Conservation (phyloP, 1,140 invertebrate species). For the Halesus radiatus region DNA sequence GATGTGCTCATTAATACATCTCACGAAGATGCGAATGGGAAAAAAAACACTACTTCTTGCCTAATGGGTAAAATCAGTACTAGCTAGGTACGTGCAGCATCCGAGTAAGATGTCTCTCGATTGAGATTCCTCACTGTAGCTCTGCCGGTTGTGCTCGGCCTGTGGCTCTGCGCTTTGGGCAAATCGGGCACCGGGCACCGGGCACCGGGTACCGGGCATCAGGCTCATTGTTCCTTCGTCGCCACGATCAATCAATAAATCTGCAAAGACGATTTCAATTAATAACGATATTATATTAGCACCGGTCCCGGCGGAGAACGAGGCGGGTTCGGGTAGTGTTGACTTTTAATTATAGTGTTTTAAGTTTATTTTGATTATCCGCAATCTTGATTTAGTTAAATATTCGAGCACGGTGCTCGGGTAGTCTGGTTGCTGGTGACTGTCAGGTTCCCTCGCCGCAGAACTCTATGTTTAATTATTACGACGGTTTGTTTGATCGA, state of each 20-base stretch:
- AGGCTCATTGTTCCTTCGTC: background rate
- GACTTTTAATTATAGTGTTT: slow-evolving; percentile 46
- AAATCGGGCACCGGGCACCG: background rate
- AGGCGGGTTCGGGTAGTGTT: slow-evolving; percentile 14
- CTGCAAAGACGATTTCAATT: slow-evolving; percentile 43
- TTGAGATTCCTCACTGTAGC: background rate
- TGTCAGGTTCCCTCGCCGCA: background rate
- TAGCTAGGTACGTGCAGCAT: background rate
- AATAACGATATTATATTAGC: slow-evolving; percentile 33
- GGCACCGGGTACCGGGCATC: background rate
- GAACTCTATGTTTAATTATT: slow-evolving; percentile 51
- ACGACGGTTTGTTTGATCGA: slow-evolving; percentile 22
- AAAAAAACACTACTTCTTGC: slow-evolving; percentile 2
- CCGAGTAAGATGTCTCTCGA: slow-evolving; percentile 14
- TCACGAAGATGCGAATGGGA: slow-evolving; percentile 2
- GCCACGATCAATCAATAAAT: slow-evolving; percentile 46
- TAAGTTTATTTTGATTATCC: slow-evolving; percentile 48
- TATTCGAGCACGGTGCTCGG: slow-evolving; percentile 8
- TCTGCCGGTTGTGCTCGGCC: background rate
- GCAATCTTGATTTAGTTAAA: slow-evolving; percentile 37
- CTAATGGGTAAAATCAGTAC: slow-evolving; percentile 7
- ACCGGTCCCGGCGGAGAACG: background rate
- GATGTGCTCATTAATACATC: slow-evolving; percentile 28
- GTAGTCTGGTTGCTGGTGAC: too few relatives aligned
- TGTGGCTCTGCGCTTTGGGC: background rate